Conservation (phyloP, 2,888 invertebrate genomes). For the Napeogenes sylphis region DNA sequence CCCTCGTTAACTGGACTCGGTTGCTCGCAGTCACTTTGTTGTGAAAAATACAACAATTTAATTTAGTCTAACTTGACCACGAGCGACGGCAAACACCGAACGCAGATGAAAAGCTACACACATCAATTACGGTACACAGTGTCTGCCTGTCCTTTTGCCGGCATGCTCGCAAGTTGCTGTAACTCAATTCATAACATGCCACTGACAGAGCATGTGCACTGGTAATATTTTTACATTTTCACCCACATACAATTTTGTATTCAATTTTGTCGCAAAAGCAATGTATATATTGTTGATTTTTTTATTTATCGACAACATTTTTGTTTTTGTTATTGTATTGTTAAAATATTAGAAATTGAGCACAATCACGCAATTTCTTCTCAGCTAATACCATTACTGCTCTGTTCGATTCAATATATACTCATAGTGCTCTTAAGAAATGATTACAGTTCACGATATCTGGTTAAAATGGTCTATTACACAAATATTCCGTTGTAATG, state of each 20-base stretch:
- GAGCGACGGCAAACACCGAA: conserved; percentile 57
- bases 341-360: conserved; percentile 7
- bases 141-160: conserved; percentile 50
- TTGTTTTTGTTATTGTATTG: too few species aligned
- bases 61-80: conserved; percentile 71
- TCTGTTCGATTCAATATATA: conserved; percentile 45
- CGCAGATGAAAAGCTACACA: conserved; percentile 69
- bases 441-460: conserved; percentile 33
- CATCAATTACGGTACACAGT: conserved; percentile 63
- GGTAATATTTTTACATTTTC: conserved; percentile 56
- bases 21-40: conserved; percentile 60
- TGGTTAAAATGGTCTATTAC: conserved; percentile 36
- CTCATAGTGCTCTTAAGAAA: conserved; percentile 29
- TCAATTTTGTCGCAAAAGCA: conserved; percentile 14
- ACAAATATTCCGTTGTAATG: neutral
- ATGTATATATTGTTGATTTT: conserved; percentile 8
- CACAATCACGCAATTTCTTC: conserved; percentile 48
- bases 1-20: conserved; percentile 55
- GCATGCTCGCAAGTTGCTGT: conserved; percentile 55
- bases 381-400: conserved; percentile 29
- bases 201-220: conserved; percentile 37
- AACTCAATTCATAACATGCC: conserved; percentile 65
- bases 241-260: conserved; percentile 20
- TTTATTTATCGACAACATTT: conserved; percentile 1
- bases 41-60: conserved; percentile 74